Conservation (phyloP, 2,888 invertebrate genomes). For the Ochropacha duplaris region DNA sequence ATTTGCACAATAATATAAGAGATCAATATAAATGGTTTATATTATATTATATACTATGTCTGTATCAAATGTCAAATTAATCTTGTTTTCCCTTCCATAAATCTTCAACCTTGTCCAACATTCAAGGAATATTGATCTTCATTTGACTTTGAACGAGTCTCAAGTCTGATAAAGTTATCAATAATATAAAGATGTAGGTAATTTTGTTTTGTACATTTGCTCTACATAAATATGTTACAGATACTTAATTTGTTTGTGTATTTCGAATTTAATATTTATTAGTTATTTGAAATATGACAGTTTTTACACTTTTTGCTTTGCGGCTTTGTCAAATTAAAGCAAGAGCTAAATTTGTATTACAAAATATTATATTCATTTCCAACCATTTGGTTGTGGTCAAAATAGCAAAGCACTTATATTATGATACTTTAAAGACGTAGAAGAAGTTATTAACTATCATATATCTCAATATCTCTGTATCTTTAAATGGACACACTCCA, state of each 20-base stretch:
- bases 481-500: not conserved
- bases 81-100: not conserved
- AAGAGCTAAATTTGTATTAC: too few relatives aligned
- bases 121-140: constrained; percentile 34
- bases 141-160: constrained; percentile 48
- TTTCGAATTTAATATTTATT: not conserved
- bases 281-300: too few relatives aligned
- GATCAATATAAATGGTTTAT: too few relatives aligned
- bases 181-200: not conserved
- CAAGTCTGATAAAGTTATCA: not conserved
- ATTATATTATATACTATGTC: too few relatives aligned
- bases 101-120: constrained; percentile 33
- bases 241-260: not conserved
- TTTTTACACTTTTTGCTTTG: too few relatives aligned
- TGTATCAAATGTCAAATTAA: too few relatives aligned
- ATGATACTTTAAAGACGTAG: not conserved
- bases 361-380: too few relatives aligned
- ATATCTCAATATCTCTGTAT: not conserved
- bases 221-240: not conserved
- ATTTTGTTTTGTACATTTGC: not conserved
- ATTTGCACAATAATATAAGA: too few relatives aligned
- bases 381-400: not conserved
- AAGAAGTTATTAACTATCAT: not conserved
- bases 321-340: too few relatives aligned
- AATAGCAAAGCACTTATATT: too few relatives aligned